These are phyloP conservation scores for Drosophila nikananu DNA, from an alignment of 1,140 invertebrate species.

Conservation along the genomic window DNA sequence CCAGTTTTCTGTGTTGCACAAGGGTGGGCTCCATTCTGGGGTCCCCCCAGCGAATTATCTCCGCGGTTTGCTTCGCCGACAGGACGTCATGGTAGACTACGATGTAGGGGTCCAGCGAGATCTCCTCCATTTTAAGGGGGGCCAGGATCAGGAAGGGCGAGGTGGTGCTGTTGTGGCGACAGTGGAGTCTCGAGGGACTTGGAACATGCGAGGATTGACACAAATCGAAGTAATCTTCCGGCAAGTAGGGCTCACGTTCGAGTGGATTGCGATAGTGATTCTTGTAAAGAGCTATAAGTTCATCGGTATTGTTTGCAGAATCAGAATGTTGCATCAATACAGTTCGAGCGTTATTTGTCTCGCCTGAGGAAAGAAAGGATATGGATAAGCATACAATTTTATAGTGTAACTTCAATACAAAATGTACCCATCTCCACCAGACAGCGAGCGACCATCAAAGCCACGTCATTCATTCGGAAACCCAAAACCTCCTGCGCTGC, in stretches of 20 bases:
- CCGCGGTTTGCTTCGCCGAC: slow-evolving; percentile 93
- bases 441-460: slow-evolving; percentile 15
- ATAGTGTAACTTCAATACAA: too few relatives aligned
- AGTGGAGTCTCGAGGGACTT: slow-evolving; percentile 87
- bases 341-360: not conserved
- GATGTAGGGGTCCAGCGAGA: slow-evolving; percentile 93
- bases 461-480: slow-evolving; percentile 4
- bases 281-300: not conserved
- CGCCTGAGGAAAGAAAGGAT: not conserved
- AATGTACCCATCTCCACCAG: slow-evolving; percentile 14
- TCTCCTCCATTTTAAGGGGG: slow-evolving; percentile 96
- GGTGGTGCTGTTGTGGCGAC: slow-evolving; percentile 90
- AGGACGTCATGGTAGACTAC: slow-evolving; percentile 96
- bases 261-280: not conserved
- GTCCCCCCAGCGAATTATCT: slow-evolving; percentile 92
- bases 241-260: accelerated
- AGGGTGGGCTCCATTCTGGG: slow-evolving; percentile 91
- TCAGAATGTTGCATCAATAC: not conserved
- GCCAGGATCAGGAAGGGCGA: slow-evolving; percentile 92
- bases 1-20: slow-evolving; percentile 87
- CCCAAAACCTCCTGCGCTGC: slow-evolving; percentile 8
- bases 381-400: not conserved
- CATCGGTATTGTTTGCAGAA: not conserved
- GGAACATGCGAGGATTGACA: slow-evolving; percentile 88
- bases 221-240: not conserved